Conservation (phyloP, 2,797 vertebrate genomes). For the Rhinella marina region DNA sequence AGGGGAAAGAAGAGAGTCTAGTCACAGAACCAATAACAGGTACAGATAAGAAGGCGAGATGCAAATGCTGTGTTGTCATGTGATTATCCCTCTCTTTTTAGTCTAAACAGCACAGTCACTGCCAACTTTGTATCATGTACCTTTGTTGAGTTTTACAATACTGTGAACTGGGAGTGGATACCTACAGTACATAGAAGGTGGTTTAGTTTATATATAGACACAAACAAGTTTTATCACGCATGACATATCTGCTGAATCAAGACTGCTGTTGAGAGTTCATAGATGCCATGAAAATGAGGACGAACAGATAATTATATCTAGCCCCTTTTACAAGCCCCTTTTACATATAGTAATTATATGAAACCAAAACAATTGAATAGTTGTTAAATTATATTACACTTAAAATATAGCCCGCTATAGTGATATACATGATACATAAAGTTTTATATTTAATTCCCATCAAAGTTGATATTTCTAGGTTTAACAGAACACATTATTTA, state of each 20-base stretch:
- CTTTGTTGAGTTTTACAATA: conserved; percentile 86
- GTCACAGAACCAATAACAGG: conserved; percentile 83
- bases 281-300: neutral
- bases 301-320: neutral
- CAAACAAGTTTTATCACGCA: neutral
- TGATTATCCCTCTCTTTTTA: conserved; percentile 81
- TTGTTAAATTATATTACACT: neutral
- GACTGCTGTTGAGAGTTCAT: neutral
- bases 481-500: neutral
- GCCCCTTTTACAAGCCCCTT: neutral
- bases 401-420: neutral
- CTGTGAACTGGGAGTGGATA: conserved; percentile 85
- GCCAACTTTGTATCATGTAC: conserved; percentile 78
- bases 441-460: neutral
- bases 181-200: conserved; percentile 79
- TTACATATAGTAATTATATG: neutral
- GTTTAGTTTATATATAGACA: conserved; percentile 72
- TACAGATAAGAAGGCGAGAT: conserved; percentile 94
- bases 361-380: neutral
- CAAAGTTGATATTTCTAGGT: conserved; percentile 38
- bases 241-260: neutral
- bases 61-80: conserved; percentile 99
- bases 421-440: too few relatives aligned
- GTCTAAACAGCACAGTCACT: conserved; percentile 79
- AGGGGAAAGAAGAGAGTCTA: conserved; percentile 90